Base-by-base conservation (phyloP, 2,888 invertebrate genomes). In the Dendrolimus houi region DNA sequence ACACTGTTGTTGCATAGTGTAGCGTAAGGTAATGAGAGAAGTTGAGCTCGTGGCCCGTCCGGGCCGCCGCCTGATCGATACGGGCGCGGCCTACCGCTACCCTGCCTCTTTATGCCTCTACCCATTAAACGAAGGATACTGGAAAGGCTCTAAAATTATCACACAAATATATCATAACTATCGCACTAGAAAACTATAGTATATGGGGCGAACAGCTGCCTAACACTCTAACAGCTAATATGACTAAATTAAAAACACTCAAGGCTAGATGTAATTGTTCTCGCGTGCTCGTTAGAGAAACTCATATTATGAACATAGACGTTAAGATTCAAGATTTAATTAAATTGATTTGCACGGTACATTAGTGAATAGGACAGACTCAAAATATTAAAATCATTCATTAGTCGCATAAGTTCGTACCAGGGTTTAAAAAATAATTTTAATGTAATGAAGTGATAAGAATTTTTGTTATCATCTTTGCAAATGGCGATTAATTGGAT, bases 61-160 rank as follows among this genome's bases (percentile, higher is more conserved):
- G 77, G 72, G 72, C 66, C 70, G 71, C 66, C 67, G 69, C 59
- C 56, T 64, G 79, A 79, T 80, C 80, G 69, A 80, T 80, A 80
- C 68, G 62, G 65, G 65, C 70, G 65, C 70, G 69, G 65, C 65
- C 66, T 69, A 68, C 67, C 68, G 68, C 71, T 68, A 69, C 78
- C 74, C 69, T 74, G 71, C 74, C 71, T 71, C 74, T 74, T 73
- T 67, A 70, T 75, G 71, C 73, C 75, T 77, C 74, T 70, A 74
- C 74, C 77, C 72, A 75, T 72, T 68, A 70, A 68, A 70, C 68
- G 62, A 62, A 47, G 47, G 9, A 47, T 47, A 47, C 47, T 6
- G 29, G 29, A 29, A 29, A 29, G 6, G 29, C 29, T 29, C 29
- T 29, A 29, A 29, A 29, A 29, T 29, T 29, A 29, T 29, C 62